These are phyloP conservation scores for Ophraella communa DNA, from an alignment of 2,888 invertebrate species.

Conservation along the genomic window DNA sequence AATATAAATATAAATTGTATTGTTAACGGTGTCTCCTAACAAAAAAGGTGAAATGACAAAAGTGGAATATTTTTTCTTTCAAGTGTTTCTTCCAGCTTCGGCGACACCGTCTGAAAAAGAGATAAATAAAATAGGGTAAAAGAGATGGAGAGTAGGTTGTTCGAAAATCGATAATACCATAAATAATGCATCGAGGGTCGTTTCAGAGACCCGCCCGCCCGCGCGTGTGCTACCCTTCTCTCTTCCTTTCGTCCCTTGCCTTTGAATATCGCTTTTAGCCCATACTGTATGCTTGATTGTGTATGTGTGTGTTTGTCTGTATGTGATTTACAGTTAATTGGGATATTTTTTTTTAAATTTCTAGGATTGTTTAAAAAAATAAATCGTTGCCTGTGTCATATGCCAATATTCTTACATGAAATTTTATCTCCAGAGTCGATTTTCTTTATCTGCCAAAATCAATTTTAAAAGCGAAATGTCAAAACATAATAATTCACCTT, in stretches of 20 bases:
- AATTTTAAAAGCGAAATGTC: no score
- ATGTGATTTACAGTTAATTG: no score
- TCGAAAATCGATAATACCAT: conserved; percentile 52
- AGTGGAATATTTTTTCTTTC: not conserved
- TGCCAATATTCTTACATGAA: no score
- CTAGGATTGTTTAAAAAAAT: no score
- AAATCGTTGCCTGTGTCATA: no score
- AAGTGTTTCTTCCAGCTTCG: not conserved
- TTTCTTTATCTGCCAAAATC: no score
- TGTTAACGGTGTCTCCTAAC: no score
- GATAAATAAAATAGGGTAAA: conserved; percentile 22
- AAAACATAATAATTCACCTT: no score
- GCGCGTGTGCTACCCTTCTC: conserved; percentile 23
- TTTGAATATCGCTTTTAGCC: not conserved
- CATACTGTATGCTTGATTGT: conserved; percentile 4
- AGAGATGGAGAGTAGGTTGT: conserved; percentile 33
- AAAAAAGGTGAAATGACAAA: not conserved
- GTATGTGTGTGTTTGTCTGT: not conserved
- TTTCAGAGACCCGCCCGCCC: conserved; percentile 28
- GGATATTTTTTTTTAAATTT: no score
- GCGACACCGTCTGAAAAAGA: conserved; percentile 3
- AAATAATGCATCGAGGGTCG: conserved; percentile 50
- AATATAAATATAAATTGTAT: no score
- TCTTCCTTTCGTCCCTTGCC: not conserved
- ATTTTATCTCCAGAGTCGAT: no score